These are phyloP conservation scores for Andinoacara biseriatus DNA, from an alignment of 2,113 vertebrate species.

Conservation along the genomic window DNA sequence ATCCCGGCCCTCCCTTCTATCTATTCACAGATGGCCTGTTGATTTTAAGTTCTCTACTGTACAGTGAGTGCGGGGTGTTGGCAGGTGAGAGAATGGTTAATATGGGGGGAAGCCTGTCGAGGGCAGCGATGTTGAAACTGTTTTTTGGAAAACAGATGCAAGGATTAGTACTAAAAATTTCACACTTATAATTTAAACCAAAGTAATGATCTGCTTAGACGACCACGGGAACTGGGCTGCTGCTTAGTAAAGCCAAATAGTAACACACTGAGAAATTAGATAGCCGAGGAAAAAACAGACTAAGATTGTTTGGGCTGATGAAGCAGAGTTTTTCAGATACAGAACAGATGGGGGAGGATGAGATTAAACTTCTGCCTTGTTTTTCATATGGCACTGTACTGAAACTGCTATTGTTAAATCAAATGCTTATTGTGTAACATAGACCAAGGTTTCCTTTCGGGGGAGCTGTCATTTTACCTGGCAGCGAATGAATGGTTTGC, in stretches of 20 bases:
- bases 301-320: slow-evolving; percentile 13
- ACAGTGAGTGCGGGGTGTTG: slow-evolving; percentile 66
- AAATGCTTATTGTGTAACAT: slow-evolving; percentile 6
- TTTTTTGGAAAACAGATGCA: slow-evolving; percentile 85
- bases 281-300: background rate
- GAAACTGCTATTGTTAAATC: background rate
- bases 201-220: slow-evolving; percentile 56
- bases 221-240: slow-evolving; percentile 35
- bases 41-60: slow-evolving; percentile 76
- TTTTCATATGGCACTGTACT: background rate
- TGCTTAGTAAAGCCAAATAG: slow-evolving; percentile 13
- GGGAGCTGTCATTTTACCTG: background rate
- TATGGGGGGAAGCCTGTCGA: slow-evolving; percentile 14
- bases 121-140: slow-evolving; percentile 64
- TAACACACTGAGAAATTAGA: slow-evolving; percentile 20
- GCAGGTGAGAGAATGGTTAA: slow-evolving; percentile 44
- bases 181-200: slow-evolving; percentile 46
- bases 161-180: slow-evolving; percentile 76
- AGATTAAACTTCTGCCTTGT: slow-evolving; percentile 24
- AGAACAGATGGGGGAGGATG: background rate
- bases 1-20: slow-evolving; percentile 45
- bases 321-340: background rate
- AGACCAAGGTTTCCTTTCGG: background rate
- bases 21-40: slow-evolving; percentile 76
- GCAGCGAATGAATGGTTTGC: background rate